Percentiles rank a stretch among this genome's conserved stretches.
These are phyloP conservation scores for Eulacestoma nigropectus DNA, from an alignment of 2,113 vertebrate species.

Conservation along the genomic window DNA sequence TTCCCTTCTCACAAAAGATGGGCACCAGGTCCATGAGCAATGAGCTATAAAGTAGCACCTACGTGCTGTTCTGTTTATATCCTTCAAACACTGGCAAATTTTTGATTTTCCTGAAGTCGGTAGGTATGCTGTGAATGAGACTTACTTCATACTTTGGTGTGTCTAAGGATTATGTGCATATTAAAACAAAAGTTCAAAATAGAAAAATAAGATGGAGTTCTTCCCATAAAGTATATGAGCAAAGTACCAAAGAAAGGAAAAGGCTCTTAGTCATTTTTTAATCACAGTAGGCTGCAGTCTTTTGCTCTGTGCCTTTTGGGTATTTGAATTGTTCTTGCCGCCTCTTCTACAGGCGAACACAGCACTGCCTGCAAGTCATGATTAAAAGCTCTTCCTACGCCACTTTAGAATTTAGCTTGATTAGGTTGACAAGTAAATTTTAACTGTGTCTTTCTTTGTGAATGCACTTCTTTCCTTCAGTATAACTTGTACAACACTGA, in stretches of 20 bases:
- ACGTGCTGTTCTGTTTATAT: background rate
- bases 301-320: background rate
- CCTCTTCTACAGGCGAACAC: background rate
- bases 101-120: background rate
- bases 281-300: background rate
- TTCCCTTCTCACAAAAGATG: background rate
- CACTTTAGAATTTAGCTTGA: constrained; percentile 40
- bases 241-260: background rate
- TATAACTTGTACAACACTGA: background rate
- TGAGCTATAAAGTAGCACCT: background rate
- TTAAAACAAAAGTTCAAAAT: background rate
- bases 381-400: constrained; percentile 53
- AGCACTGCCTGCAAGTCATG: background rate
- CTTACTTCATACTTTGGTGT: background rate
- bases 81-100: background rate
- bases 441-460: background rate
- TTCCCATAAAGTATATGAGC: background rate
- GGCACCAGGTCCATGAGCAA: background rate
- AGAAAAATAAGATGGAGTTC: background rate
- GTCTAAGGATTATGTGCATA: background rate
- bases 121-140: background rate
- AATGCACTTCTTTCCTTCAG: background rate
- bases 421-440: constrained; percentile 43
- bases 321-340: constrained; percentile 7
- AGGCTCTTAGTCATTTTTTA: background rate